These are phyloP conservation scores for Mola mola DNA, from an alignment of 2,113 vertebrate genomes.

Conservation along the genomic window DNA sequence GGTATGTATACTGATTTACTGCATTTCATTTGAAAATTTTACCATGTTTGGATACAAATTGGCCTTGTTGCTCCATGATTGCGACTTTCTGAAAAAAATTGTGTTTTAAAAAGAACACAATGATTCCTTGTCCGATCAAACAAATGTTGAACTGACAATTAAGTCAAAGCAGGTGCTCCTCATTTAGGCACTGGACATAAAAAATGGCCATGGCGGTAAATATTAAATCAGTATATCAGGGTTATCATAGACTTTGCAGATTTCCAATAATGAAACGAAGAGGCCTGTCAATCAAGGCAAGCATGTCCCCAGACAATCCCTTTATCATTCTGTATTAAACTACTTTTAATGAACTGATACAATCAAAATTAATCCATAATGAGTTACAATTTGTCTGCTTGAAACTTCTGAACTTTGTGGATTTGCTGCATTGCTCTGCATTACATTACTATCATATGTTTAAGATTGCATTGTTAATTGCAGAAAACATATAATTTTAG, in stretches of 20 bases:
- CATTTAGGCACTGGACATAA: too few relatives aligned
- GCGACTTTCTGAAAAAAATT: too few relatives aligned
- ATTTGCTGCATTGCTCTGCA: not conserved
- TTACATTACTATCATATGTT: not conserved
- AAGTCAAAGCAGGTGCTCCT: not conserved
- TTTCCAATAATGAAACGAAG: not conserved
- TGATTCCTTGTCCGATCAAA: too few relatives aligned
- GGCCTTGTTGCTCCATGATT: too few relatives aligned
- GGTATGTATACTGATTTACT: too few relatives aligned
- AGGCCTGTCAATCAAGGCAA: not conserved
- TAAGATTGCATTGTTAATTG: not conserved
- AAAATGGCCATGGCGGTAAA: not conserved
- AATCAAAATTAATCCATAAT: not conserved
- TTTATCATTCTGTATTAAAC: conserved; percentile 1
- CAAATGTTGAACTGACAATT: not conserved
- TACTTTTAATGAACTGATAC: conserved; percentile 6
- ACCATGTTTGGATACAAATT: too few relatives aligned
- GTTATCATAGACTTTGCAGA: not conserved
- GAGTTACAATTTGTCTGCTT: not conserved
- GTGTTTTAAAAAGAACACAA: too few relatives aligned
- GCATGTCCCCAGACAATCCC: not conserved
- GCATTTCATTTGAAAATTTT: too few relatives aligned
- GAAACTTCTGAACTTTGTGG: not conserved
- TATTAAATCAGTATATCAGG: not conserved
- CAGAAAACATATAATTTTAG: not conserved